Evolutionary conservation across 2,888 invertebrate genomes (phyloP).

Genomic region (Limnephilus marmoratus): DNA sequence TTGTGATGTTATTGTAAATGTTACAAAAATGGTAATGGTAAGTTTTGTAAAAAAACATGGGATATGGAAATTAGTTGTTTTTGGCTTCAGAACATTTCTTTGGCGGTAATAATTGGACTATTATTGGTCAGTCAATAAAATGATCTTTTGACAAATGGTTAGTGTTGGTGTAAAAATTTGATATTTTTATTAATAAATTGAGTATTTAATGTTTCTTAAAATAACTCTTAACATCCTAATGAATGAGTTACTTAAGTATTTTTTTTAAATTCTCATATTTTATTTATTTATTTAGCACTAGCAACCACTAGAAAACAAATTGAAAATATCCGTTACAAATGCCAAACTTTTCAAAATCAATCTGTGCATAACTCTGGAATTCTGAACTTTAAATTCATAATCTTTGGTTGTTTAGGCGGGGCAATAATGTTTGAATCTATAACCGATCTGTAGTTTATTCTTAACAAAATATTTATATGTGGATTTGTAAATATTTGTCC

Average conservation of each 20-base stretch:
- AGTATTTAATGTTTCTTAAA: neutral
- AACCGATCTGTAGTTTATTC: neutral
- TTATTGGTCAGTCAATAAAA: neutral
- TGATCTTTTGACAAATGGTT: neutral
- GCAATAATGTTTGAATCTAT: neutral
- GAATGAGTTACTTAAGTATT: neutral
- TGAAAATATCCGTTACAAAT: neutral
- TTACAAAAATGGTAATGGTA: too few species aligned
- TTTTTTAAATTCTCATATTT: neutral
- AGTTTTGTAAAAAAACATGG: neutral
- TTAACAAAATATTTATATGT: neutral
- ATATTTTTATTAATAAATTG: neutral
- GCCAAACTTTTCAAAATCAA: neutral
- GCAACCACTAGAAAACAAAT: neutral
- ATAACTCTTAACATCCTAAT: neutral
- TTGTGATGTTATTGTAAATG: too few species aligned
- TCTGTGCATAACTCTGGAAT: neutral
- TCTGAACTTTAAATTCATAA: neutral
- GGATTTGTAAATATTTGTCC: slow-evolving; percentile 10
- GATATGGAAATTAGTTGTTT: neutral
- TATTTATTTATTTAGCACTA: neutral
- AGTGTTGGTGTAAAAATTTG: neutral
- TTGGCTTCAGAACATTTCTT: slow-evolving; percentile 2
- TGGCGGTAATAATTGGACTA: neutral
- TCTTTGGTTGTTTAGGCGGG: slow-evolving; percentile 2